phyloP scores from a whole-genome alignment of 1,140 invertebrate species.

The Gerris buenoi region DNA sequence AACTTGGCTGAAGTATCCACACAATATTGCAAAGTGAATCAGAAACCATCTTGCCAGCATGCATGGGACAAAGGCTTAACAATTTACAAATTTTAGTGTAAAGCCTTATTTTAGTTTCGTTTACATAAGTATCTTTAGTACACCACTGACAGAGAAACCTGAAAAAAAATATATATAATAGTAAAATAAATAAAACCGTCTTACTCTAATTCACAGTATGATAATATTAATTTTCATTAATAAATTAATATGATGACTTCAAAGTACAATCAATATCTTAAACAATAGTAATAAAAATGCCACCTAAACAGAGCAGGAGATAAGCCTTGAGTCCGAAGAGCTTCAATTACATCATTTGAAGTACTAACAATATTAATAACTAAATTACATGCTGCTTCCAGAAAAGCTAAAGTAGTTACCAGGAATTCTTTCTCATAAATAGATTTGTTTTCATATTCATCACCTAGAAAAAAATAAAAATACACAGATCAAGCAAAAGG shows the following conservation, averaged over 20 bases:
- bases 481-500: no score
- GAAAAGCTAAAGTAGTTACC: background rate
- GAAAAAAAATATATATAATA: background rate
- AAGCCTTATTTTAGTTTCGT: background rate
- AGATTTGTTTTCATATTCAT: no score
- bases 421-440: no score
- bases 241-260: no score
- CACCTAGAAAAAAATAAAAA: no score
- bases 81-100: background rate
- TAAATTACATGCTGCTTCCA: background rate
- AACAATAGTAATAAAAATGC: no score
- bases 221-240: no score
- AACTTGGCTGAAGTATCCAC: background rate
- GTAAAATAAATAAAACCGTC: no score
- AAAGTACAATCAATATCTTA: no score
- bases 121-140: background rate
- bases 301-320: slow-evolving; percentile 1
- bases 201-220: no score
- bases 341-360: background rate
- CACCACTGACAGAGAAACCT: background rate
- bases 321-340: background rate
- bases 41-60: background rate
- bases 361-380: background rate
- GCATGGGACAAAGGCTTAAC: background rate
- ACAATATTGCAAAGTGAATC: background rate